Conservation (phyloP, 2,797 vertebrate genomes). For the Lepidocolaptes lacrymiger region DNA sequence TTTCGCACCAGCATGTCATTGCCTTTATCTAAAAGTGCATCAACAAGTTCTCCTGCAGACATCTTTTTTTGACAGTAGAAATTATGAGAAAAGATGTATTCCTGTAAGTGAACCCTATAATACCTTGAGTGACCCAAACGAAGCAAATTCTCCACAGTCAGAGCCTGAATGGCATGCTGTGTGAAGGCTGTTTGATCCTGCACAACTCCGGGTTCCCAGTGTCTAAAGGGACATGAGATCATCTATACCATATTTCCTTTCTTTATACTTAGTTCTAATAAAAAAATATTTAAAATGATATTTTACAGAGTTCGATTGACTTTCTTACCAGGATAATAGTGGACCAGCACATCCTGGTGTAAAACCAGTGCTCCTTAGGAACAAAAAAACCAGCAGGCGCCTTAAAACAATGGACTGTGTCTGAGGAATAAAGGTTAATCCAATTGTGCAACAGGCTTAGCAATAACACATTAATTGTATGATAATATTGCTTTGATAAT, state of each 20-base stretch:
- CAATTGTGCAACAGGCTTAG: not conserved
- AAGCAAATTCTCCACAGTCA: not conserved
- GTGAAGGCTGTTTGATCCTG: not conserved
- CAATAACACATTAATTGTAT: not conserved
- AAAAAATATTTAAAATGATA: not conserved
- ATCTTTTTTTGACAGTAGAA: not conserved
- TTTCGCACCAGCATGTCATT: fast-evolving
- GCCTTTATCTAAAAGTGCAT: not conserved
- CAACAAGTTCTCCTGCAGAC: not conserved
- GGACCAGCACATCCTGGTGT: not conserved
- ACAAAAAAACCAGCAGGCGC: not conserved
- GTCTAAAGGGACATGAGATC: not conserved
- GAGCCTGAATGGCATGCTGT: not conserved
- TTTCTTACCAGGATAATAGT: not conserved
- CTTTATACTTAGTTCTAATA: not conserved
- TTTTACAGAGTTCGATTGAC: not conserved
- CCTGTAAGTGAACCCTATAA: not conserved
- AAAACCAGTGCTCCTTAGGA: not conserved
- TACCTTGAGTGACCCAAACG: not conserved
- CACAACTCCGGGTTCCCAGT: not conserved
- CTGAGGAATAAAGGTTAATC: not conserved
- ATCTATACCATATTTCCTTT: not conserved
- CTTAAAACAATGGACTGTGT: not conserved
- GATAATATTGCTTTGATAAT: not conserved
- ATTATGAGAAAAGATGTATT: not conserved